Conservation (phyloP, 2,113 vertebrate species). For the Anseranas semipalmata region DNA sequence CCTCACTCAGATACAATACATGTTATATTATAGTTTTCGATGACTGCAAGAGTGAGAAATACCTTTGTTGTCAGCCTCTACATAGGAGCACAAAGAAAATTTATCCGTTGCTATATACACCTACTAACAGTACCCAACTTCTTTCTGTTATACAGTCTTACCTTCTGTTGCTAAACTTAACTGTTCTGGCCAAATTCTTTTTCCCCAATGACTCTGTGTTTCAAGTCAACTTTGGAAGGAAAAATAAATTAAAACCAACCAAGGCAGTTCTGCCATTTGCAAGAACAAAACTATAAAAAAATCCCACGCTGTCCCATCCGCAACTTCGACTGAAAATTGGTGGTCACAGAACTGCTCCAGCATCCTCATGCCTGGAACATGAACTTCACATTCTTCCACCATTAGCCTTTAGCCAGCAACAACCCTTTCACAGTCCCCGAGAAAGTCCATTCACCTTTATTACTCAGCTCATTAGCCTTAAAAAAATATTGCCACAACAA, state of each 20-base stretch:
- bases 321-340: not conserved
- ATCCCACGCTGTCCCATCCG: not conserved
- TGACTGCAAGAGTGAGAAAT: not conserved
- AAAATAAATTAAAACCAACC: not conserved
- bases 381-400: not conserved
- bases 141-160: not conserved
- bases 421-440: not conserved
- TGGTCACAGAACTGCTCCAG: not conserved
- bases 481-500: not conserved
- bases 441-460: constrained; percentile 20
- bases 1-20: not conserved
- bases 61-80: not conserved
- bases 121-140: not conserved
- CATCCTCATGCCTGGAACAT: not conserved
- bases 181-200: not conserved
- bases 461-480: not conserved
- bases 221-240: not conserved
- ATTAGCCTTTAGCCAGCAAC: not conserved
- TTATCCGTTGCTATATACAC: not conserved
- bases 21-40: not conserved
- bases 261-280: not conserved
- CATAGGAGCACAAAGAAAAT: not conserved
- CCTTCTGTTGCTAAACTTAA: not conserved
- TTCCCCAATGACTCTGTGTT: not conserved
- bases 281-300: not conserved